These are phyloP conservation scores for Dendrolimus pini DNA, from an alignment of 2,888 invertebrate genomes.

Conservation along the genomic window DNA sequence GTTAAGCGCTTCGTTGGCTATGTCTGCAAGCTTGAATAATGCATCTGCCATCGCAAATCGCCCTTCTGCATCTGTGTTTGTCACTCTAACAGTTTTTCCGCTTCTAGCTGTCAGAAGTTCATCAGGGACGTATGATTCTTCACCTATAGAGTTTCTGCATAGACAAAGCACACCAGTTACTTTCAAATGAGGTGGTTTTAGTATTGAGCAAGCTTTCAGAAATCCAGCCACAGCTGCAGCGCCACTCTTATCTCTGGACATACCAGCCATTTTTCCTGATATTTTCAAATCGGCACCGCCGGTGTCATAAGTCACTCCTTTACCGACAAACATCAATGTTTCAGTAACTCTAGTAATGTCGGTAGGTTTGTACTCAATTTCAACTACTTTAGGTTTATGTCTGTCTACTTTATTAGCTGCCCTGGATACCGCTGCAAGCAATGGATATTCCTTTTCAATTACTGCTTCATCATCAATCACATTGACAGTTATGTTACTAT, in stretches of 20 bases:
- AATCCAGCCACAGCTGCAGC: constrained; percentile 94
- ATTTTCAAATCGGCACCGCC: constrained; percentile 88
- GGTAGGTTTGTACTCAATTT: constrained; percentile 80
- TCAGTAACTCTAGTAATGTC: constrained; percentile 70
- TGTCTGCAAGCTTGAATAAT: constrained; percentile 59
- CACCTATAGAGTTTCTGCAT: constrained; percentile 91
- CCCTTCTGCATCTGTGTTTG: constrained; percentile 95
- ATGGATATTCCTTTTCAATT: constrained; percentile 85
- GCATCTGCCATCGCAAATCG: constrained; percentile 93
- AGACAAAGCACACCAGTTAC: constrained; percentile 87
- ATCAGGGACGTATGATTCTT: constrained; percentile 89
- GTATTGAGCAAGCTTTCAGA: constrained; percentile 82
- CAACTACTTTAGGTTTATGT: constrained; percentile 78
- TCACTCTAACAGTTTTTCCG: constrained; percentile 86
- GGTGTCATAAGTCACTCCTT: constrained; percentile 90
- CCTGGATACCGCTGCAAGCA: constrained; percentile 84
- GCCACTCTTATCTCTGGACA: constrained; percentile 94
- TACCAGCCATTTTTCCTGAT: constrained; percentile 85
- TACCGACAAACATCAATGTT: constrained; percentile 89
- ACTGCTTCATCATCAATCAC: constrained; percentile 77
- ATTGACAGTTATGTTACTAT: constrained; percentile 77
- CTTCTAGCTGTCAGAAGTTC: constrained; percentile 88
- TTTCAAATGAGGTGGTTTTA: constrained; percentile 85
- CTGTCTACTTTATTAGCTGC: constrained; percentile 81
- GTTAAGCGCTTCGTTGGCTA: constrained; percentile 81